Base-by-base conservation (phyloP, 1,140 invertebrate genomes). In the Magallana angulata region DNA sequence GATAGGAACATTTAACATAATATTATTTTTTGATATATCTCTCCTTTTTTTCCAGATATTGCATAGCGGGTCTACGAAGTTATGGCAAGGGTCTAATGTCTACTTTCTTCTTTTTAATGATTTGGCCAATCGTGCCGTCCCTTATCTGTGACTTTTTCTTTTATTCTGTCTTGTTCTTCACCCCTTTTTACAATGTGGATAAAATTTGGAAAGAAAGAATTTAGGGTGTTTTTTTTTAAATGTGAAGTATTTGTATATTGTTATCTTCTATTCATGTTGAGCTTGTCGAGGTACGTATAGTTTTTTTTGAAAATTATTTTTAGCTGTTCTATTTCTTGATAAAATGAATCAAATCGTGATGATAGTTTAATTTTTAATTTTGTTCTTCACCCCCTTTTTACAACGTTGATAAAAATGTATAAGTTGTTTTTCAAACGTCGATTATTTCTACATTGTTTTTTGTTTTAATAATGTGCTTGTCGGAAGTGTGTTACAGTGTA, bases 101-200 rank as follows among this genome's bases (percentile, higher is more conserved):
- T 62, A 62, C 30, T 24, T 16, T 84, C 7, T 58, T 88, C 18
- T 88, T 71, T 18, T 24, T 86, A 16, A 48, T 89, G 24, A 59
- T 88, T 1, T 90, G 87, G 87, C 89, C 89, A 0, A 36, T 90
- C 7, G 81, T 90, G 7, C 89, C 89, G 1, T 62, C 76, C 5
- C 64, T 90, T 59, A 58, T 90, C 82, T 88, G 85, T 85, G 87
- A 90, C 68, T 89, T 87, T 48, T 84, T 89, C 82, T 90, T 90
- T 81, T 90, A 90, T 81, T 76, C 85, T n/a, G 76, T 88, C 14
- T 57, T 90, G 36, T 89, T 87, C 80, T 85, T 88, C 58, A 85
- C 89, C 8, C 86, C 89, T 18, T 68, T 57, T 16, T 48, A 68
- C 9, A 85, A 68, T 56, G 16, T 68, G 5, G 60, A 68, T 62